Percentiles rank a stretch among this genome's conserved stretches.
These are phyloP conservation scores for Meda fulgida DNA, from an alignment of 2,797 vertebrate genomes.

Conservation along the genomic window DNA sequence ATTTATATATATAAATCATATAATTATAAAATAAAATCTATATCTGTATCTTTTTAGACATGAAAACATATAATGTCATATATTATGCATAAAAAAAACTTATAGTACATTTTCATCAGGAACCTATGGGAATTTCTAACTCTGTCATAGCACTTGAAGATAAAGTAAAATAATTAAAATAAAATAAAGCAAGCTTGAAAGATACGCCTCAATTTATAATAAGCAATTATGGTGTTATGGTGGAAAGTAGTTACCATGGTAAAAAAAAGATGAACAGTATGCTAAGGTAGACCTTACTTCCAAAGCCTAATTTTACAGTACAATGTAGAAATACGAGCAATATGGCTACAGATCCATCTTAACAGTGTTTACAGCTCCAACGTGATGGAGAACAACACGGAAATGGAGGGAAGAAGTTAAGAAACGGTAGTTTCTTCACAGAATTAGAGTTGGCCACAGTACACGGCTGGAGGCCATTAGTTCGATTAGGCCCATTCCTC, in stretches of 20 bases:
- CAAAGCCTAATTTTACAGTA: background rate
- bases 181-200: background rate
- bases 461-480: constrained; percentile 50
- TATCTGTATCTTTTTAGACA: background rate
- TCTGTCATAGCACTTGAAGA: background rate
- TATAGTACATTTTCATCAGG: background rate
- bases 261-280: background rate
- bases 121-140: background rate
- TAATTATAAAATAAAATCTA: background rate
- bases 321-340: background rate
- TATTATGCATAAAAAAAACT: no score
- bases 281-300: background rate
- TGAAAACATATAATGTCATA: no score
- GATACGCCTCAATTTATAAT: background rate
- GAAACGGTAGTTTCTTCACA: constrained; percentile 37
- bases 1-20: background rate
- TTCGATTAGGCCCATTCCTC: constrained; percentile 51
- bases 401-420: constrained; percentile 22
- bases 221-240: background rate
- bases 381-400: constrained; percentile 42
- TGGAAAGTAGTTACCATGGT: background rate
- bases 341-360: background rate
- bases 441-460: constrained; percentile 29
- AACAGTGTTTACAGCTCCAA: constrained; percentile 18
- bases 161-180: background rate